Base-by-base conservation (phyloP, 2,113 vertebrate genomes). In the Apteryx owenii region DNA sequence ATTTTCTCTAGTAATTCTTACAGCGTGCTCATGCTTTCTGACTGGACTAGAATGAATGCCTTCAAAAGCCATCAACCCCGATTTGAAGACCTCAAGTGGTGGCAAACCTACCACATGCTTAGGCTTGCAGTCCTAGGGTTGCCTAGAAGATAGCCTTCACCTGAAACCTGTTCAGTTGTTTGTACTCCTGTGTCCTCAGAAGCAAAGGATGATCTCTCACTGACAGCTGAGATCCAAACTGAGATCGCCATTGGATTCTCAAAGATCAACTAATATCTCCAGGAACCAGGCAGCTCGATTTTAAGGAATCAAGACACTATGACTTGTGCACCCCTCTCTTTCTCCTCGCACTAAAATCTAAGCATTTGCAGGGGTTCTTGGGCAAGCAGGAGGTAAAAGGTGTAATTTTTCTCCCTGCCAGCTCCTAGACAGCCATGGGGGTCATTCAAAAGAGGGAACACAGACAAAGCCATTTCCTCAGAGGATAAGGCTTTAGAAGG, bases 1-100 rank as follows among this genome's bases (percentile, higher is more conserved):
- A 95, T 80, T 94, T 96, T 91, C 89, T 90, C 79, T 91, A 26
- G 0, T 90, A 86, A 95, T 88, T 96, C 94, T 94, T 90, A 60
- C 72, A 78, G 85, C 84, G 85, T 7, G 54, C 62, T 72, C 53
- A 40, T 13, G n/a, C 85, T 86, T 72, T 92, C 80, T 85, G 44
- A 68, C 84, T 81, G 84, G 19, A 70, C 71, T 88, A 85, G 87
- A 91, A 77, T 7, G 3, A 54, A 16, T 68, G 85, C 91, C 82
- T 64, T 79, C 88, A 89, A 85, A 62, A 78, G 71, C 21, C 36
- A 93, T 51, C 85, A 60, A 66, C 58, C 56, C 36, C 82, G 79
- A 94, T 94, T 82, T 93, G 85, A 95, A 89, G 77, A 76, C 58
- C 33, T 61, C 66, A 94, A 93, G 58, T 62, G 66, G 73, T 70